Conservation (phyloP, 2,113 vertebrate genomes). For the Rhinoderma darwinii region DNA sequence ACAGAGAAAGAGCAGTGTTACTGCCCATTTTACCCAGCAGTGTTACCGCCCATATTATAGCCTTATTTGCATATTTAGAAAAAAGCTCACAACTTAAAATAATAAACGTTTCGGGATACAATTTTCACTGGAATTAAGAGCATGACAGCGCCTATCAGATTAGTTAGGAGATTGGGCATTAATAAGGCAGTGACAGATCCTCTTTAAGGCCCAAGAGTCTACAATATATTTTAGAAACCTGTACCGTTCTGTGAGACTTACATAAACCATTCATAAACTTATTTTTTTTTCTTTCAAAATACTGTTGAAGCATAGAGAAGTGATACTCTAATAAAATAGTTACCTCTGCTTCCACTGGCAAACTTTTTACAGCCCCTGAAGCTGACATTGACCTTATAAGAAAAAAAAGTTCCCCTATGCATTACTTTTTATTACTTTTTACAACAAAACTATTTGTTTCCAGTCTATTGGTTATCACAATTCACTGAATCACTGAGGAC, state of each 20-base stretch:
- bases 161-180: too few relatives aligned
- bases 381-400: constrained; percentile 11
- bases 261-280: not conserved
- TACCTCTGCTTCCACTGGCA: not conserved
- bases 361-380: constrained; percentile 1
- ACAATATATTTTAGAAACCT: not conserved
- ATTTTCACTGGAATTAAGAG: too few relatives aligned
- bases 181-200: too few relatives aligned
- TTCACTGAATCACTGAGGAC: not conserved
- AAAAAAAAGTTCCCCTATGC: not conserved
- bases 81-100: too few relatives aligned
- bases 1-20: too few relatives aligned
- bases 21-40: too few relatives aligned
- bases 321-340: not conserved
- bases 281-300: not conserved
- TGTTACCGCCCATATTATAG: too few relatives aligned
- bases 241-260: too few relatives aligned
- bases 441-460: constrained; percentile 11
- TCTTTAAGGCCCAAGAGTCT: too few relatives aligned
- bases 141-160: too few relatives aligned
- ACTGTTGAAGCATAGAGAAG: not conserved
- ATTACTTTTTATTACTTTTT: constrained; percentile 11
- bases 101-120: too few relatives aligned
- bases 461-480: constrained; percentile 6
- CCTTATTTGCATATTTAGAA: too few relatives aligned